phyloP scores from a whole-genome alignment of 1,140 invertebrate genomes.

The Ptiloglossa arizonensis region DNA sequence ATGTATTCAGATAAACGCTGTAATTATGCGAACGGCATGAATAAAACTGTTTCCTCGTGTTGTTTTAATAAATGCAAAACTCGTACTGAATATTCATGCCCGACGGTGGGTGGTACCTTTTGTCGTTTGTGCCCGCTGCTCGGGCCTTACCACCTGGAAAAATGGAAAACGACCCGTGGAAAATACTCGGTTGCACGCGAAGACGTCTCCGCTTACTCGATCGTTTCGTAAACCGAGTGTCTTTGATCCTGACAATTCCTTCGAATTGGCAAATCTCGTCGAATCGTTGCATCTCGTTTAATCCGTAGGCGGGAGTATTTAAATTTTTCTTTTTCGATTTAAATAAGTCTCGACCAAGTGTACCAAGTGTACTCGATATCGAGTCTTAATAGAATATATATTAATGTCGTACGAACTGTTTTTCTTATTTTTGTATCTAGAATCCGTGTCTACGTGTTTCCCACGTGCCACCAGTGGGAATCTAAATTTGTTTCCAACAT shows the following conservation, averaged over 20 bases:
- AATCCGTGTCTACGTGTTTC: too few relatives aligned
- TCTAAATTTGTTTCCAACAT: too few relatives aligned
- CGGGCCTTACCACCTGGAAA: conserved; percentile 29
- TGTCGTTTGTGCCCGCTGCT: conserved; percentile 68
- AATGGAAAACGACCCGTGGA: conserved; percentile 31
- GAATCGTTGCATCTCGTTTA: too few relatives aligned
- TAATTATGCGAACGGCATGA: conserved; percentile 75
- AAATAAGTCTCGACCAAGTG: too few relatives aligned
- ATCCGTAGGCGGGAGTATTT: too few relatives aligned
- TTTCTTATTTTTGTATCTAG: too few relatives aligned
- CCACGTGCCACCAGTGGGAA: too few relatives aligned
- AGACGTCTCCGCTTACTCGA: background rate
- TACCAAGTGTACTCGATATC: too few relatives aligned
- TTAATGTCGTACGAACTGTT: too few relatives aligned
- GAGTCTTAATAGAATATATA: too few relatives aligned
- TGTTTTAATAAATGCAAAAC: conserved; percentile 80
- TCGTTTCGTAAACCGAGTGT: background rate
- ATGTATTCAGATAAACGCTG: conserved; percentile 72
- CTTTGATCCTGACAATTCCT: background rate
- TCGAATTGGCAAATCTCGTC: background rate
- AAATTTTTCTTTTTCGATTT: too few relatives aligned
- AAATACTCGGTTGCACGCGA: conserved; percentile 16
- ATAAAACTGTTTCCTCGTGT: conserved; percentile 74
- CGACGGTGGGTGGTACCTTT: conserved; percentile 75
- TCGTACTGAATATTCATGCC: conserved; percentile 77